A percentile compares a stretch with the other conserved stretches of the same genome.
phyloP scores from a whole-genome alignment of 2,797 vertebrate genomes.

The Takifugu ocellatus region DNA sequence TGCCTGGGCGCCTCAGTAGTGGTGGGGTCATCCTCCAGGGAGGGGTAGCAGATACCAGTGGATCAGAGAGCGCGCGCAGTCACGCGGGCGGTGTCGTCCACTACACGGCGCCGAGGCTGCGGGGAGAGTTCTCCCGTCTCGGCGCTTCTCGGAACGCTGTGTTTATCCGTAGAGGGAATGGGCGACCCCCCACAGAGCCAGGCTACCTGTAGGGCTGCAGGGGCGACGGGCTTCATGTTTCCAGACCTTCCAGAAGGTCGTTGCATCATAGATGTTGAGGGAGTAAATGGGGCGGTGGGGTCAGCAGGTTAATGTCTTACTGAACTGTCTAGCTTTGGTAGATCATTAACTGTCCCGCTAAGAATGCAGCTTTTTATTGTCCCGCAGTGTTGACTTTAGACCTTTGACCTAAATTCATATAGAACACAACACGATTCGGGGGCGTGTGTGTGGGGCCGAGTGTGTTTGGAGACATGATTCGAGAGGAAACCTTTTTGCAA shows the following conservation, averaged over 20 bases:
- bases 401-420: conserved; percentile 68
- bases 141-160: conserved; percentile 42
- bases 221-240: conserved; percentile 43
- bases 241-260: conserved; percentile 47
- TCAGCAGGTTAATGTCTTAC: conserved; percentile 58
- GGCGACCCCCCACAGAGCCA: conserved; percentile 35
- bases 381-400: conserved; percentile 58
- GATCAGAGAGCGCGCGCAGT: conserved; percentile 28
- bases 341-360: conserved; percentile 66
- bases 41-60: conserved; percentile 38
- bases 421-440: conserved; percentile 34
- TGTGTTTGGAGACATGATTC: background rate
- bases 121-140: conserved; percentile 28
- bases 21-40: conserved; percentile 52
- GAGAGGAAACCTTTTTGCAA: background rate
- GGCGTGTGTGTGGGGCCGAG: background rate
- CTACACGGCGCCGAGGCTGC: conserved; percentile 25
- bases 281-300: conserved; percentile 36
- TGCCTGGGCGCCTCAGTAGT: conserved; percentile 27
- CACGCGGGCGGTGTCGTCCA: conserved; percentile 45
- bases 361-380: conserved; percentile 59
- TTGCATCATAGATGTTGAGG: conserved; percentile 30
- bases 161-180: conserved; percentile 48
- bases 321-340: conserved; percentile 55
- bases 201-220: background rate